Evolutionary conservation across 1,140 invertebrate genomes (phyloP).

Genomic region (Atta cephalotes): DNA sequence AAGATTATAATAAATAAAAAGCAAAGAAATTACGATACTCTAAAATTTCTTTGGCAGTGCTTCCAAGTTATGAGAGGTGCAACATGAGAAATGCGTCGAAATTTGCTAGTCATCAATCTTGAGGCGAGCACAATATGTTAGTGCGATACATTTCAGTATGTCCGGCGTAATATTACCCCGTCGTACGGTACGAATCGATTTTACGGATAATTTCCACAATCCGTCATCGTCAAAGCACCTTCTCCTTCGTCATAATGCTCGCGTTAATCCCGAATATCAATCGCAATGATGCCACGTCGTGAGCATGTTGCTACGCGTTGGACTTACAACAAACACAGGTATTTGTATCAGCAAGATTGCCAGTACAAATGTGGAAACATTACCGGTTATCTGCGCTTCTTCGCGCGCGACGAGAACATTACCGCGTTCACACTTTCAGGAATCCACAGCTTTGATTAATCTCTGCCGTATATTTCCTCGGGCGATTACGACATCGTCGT

Average conservation of each 20-base stretch:
- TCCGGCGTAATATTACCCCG: constrained; percentile 53
- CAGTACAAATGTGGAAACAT: constrained; percentile 55
- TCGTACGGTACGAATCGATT: constrained; percentile 54
- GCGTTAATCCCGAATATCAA: constrained; percentile 60
- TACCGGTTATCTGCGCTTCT: constrained; percentile 45
- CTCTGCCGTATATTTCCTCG: constrained; percentile 25
- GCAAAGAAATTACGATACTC: background rate
- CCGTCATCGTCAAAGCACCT: constrained; percentile 57
- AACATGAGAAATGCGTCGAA: constrained; percentile 55
- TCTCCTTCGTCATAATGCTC: constrained; percentile 44
- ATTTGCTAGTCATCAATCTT: constrained; percentile 64
- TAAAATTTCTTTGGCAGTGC: constrained; percentile 22
- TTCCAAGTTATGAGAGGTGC: constrained; percentile 25
- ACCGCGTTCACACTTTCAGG: constrained; percentile 47
- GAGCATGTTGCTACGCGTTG: background rate
- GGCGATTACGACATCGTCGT: constrained; percentile 34
- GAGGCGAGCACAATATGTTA: constrained; percentile 56
- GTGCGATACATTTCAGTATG: constrained; percentile 60
- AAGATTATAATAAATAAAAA: background rate
- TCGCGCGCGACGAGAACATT: constrained; percentile 44
- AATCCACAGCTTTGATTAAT: constrained; percentile 52
- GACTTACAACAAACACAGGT: background rate
- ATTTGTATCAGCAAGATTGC: constrained; percentile 41
- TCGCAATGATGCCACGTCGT: constrained; percentile 15
- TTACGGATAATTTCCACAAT: constrained; percentile 54